phyloP scores from a whole-genome alignment of 2,888 invertebrate species.

The Drosophila greeni region DNA sequence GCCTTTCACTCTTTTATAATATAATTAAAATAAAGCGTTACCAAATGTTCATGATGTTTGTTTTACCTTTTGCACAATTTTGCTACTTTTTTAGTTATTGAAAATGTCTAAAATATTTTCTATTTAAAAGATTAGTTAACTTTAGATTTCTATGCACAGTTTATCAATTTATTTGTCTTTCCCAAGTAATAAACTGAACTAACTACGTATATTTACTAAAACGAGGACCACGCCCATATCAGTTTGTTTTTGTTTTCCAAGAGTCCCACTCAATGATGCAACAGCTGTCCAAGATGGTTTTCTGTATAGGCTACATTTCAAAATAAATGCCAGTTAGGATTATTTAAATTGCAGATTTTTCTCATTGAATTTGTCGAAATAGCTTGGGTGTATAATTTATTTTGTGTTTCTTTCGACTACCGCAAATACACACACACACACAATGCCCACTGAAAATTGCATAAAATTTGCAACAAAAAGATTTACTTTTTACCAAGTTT shows the following conservation, averaged over 20 bases:
- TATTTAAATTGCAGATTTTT: slow-evolving; percentile 71
- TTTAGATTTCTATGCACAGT: rapidly evolving
- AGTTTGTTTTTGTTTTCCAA: slow-evolving; percentile 2
- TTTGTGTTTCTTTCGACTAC: slow-evolving; percentile 45
- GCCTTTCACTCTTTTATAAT: not conserved
- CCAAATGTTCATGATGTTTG: no score
- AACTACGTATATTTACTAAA: not conserved
- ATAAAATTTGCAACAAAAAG: slow-evolving; percentile 58
- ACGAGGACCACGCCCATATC: slow-evolving; percentile 15
- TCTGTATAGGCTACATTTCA: slow-evolving; percentile 49
- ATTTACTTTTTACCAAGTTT: slow-evolving; percentile 37
- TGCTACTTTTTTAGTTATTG: not conserved
- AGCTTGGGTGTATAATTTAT: slow-evolving; percentile 65
- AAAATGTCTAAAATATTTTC: not conserved
- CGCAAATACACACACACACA: slow-evolving; percentile 36
- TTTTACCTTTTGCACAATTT: not conserved
- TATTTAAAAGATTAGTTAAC: no score
- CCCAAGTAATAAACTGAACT: not conserved
- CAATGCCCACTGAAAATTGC: slow-evolving; percentile 55
- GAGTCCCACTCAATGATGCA: slow-evolving; percentile 49
- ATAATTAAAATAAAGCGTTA: not conserved
- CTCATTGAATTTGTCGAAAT: slow-evolving; percentile 67
- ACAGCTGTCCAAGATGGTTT: slow-evolving; percentile 56
- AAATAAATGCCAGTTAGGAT: slow-evolving; percentile 67
- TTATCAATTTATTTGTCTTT: not conserved